Evolutionary conservation across 2,797 vertebrate genomes (phyloP), one percentile per base, ranked within the genome.

Genomic region (Fringilla coelebs): DNA sequence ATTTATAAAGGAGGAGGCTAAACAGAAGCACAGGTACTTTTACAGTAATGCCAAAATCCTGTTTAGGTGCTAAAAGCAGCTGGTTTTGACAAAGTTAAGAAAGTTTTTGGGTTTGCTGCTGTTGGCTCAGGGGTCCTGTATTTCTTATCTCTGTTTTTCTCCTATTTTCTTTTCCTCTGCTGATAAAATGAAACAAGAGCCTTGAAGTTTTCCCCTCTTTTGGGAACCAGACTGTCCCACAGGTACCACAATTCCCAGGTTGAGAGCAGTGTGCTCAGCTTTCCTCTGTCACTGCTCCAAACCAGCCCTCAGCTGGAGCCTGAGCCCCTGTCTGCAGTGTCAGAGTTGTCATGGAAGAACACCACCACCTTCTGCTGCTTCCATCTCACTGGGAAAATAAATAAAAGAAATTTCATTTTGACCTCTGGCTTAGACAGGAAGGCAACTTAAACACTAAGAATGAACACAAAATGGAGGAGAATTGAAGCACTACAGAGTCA

Each of bases 321-420:
- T 36, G 81, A 86, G 76, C 72, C 29, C 6, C 85, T 96, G 94
- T 76, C 93, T 93, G 83, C 34, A 73, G 78, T n/a, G 51, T 36
- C 86, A 81, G n/a, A 24, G 74, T 29, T 43, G 60, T 51, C 89
- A 52, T 5, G 31, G 24, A 78, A 89, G 51, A 91, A 82, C 52
- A 70, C 24, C 38, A 45, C 74, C 88, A 63, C 4, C 29, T 82
- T 74, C 95, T 93, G 76, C 79, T 95, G 91, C 76, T 66, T 74
- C 85, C 61, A 78, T 71, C 82, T 63, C 51, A 66, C 67, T 86
- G 57, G 67, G 71, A 92, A 97, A 94, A 96, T 85, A 91, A 97
- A 94, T 63, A 78, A 54, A 52, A 78, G 89, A 54, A 76, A 85
- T 92, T 95, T 89, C 75, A 55, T 71, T 91, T 83, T 84, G 60